Conservation (phyloP, 2,888 invertebrate genomes). For the Drosophila kambysellisi region DNA sequence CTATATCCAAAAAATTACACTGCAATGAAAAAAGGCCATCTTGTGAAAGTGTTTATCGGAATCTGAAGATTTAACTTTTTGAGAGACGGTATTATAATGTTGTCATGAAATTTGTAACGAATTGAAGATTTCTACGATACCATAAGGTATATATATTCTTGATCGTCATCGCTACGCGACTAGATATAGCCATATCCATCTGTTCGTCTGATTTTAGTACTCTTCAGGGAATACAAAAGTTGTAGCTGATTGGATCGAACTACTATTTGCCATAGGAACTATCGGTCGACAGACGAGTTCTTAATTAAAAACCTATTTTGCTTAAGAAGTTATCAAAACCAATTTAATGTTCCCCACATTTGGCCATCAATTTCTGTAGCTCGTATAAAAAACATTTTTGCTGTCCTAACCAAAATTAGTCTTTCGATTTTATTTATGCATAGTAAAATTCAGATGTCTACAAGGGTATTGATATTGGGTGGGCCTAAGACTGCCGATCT, state of each 20-base stretch:
- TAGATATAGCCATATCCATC: not conserved
- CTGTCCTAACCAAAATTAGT: fast-evolving
- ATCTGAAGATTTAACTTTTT: not conserved
- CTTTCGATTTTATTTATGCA: no score
- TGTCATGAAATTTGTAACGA: not conserved
- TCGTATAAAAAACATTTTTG: not conserved
- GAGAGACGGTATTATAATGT: not conserved
- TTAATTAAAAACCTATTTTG: not conserved
- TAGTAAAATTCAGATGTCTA: not conserved
- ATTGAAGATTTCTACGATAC: not conserved
- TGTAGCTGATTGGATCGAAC: not conserved
- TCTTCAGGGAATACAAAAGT: not conserved
- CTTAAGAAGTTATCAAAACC: not conserved
- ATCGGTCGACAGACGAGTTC: not conserved
- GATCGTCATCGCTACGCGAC: not conserved
- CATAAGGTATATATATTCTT: not conserved
- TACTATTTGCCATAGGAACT: fast-evolving
- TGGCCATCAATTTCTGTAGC: not conserved
- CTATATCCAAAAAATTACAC: not conserved
- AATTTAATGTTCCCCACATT: fast-evolving
- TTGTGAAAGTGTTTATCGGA: not conserved
- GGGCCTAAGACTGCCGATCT: not conserved
- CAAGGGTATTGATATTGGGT: not conserved
- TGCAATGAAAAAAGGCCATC: not conserved
- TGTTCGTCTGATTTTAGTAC: not conserved